These are phyloP conservation scores for Pristionchus arcanus DNA, from an alignment of 2,888 invertebrate species.

Conservation along the genomic window DNA sequence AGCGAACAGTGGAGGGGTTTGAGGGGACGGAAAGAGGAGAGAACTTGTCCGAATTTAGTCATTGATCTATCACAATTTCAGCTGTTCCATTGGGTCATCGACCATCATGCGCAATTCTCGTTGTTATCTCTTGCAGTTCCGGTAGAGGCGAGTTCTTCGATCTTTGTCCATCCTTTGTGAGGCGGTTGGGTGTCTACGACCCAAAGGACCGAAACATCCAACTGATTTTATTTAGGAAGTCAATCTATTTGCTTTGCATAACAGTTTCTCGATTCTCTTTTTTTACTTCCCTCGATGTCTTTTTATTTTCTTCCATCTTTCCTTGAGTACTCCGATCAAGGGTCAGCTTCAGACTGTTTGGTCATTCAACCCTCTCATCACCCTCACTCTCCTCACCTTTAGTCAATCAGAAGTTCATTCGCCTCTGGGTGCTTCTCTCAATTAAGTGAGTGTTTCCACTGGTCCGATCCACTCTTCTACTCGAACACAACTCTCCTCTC, in stretches of 20 bases:
- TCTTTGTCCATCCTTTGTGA: not conserved
- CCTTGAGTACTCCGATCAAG: not conserved
- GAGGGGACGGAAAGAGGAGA: not conserved
- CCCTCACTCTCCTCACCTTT: not conserved
- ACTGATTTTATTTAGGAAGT: too few relatives aligned
- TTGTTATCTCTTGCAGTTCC: not conserved
- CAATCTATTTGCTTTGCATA: too few relatives aligned
- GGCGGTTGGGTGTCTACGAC: too few relatives aligned
- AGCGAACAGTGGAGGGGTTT: constrained; percentile 46
- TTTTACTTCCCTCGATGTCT: too few relatives aligned
- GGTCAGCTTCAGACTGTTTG: constrained; percentile 28
- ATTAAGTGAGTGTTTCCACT: not conserved
- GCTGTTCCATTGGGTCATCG: constrained; percentile 23
- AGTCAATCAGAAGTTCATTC: constrained; percentile 10
- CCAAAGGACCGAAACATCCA: too few relatives aligned
- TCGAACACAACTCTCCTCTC: constrained; percentile 9
- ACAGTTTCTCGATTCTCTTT: too few relatives aligned
- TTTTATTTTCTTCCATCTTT: not conserved
- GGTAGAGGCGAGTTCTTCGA: not conserved
- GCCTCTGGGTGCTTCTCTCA: not conserved
- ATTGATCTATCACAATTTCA: not conserved
- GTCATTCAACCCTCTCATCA: not conserved
- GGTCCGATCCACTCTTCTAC: not conserved
- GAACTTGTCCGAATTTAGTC: not conserved
- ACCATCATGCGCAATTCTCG: not conserved